Base-by-base conservation (phyloP, 2,797 vertebrate species). In the Thaleichthys pacificus region DNA sequence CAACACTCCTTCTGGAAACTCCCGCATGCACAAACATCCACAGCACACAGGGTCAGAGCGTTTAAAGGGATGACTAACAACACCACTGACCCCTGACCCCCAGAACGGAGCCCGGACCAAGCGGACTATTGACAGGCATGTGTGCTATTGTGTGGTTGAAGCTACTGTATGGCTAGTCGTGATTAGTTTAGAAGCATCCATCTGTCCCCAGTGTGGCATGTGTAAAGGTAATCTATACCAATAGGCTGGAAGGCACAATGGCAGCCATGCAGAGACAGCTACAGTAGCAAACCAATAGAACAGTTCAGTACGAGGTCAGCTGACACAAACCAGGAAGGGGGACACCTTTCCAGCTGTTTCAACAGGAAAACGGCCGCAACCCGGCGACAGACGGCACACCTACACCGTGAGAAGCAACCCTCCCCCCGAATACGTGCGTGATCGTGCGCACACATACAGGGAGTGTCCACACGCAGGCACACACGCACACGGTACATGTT, bases 401-500 rank as follows among this genome's bases (percentile, higher is more conserved):
- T 47, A 1, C 42, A 14, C 42, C 1, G 32, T 1, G 8, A 8
- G 32, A 35, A 35, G 7, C 32, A 6, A n/a, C n/a, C n/a, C n/a
- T n/a, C n/a, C n/a, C n/a, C n/a, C 32, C 32, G 8, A 35, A 35
- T 8, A 47, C 9, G 12, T 0, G 42, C 12, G 11, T 14, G 42
- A 14, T 3, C 2, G 42, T 12, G 42, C 12, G 42, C 42, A 14
- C 11, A 3, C 42, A 47, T 14, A 14, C 42, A 47, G 42, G 42
- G 35, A 1, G 28, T 4, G 28, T 30, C 35, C 42, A 47, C 42
- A 12, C 42, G 12, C 42, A 14, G n/a, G 51, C 51, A 56, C 17
- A 51, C 49, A 26, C 3, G 26, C 26, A 26, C 74, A 24, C 77
- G 69, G 67, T 82, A 80, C 81, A 83, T 82, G 82, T 87, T 83